Evolutionary conservation across 1,140 invertebrate species (phyloP).

Genomic region (Antheraea mylitta): DNA sequence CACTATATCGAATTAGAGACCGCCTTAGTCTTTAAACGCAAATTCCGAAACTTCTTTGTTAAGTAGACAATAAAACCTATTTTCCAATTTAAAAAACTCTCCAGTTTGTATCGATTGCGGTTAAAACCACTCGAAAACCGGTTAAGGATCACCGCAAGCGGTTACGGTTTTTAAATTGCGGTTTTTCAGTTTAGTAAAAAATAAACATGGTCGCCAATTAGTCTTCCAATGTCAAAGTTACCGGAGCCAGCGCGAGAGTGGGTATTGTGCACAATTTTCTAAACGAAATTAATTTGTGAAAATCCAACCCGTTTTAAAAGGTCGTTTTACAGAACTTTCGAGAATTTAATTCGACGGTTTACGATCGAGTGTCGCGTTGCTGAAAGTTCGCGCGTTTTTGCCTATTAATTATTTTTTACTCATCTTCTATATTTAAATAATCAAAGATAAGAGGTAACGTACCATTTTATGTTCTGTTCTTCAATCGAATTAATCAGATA

Average conservation of each 20-base stretch:
- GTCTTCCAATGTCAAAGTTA: conserved; percentile 10
- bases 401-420: background rate
- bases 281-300: background rate
- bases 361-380: background rate
- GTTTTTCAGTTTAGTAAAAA: conserved; percentile 26
- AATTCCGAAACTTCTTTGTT: too few species aligned
- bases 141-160: conserved; percentile 7
- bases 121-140: background rate
- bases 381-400: background rate
- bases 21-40: too few species aligned
- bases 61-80: too few species aligned
- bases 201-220: conserved; percentile 30
- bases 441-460: too few species aligned
- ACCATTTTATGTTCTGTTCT: too few species aligned
- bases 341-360: background rate
- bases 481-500: too few species aligned
- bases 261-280: conserved; percentile 9
- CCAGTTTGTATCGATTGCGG: too few species aligned
- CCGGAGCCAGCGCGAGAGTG: background rate
- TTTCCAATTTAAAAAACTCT: too few species aligned
- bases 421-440: too few species aligned
- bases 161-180: background rate
- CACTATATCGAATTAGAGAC: too few species aligned
- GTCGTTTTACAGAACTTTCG: conserved; percentile 2
- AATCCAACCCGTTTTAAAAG: background rate